Evolutionary conservation across 2,113 vertebrate genomes (phyloP), one percentile per base, ranked within the genome.

Genomic region (Trichomycterus rosablanca): DNA sequence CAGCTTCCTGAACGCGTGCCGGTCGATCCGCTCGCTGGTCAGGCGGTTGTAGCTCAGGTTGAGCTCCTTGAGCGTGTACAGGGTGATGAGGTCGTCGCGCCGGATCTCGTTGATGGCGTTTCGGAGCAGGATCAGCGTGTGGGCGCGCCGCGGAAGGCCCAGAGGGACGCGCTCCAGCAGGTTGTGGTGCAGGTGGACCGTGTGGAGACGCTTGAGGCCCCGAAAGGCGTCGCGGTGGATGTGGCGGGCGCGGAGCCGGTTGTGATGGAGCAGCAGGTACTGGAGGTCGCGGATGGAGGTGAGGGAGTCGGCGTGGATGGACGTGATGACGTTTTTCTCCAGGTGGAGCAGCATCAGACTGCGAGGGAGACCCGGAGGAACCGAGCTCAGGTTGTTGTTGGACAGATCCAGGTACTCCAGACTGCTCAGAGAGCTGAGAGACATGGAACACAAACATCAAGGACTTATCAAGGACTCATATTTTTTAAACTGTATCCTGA

Each of bases 21-120:
- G 87, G 79, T 97, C 93, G 55, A 99, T 71, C 65, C 83, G 86
- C 32, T 80, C 16, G 70, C 84, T 95, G 45, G 86, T 93, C 73
- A 99, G 86, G 70, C 89, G 92, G 81, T 98, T 98, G 86, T 97
- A 99, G 84, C 94, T 97, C 49, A 99, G 89, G 78, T 98, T 98
- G 63, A 99, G 88, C 78, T 98, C 94, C 1, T 88, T 93, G 54
- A 99, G 85, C 40, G 92, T 91, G 82, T 92, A 93, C 16, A 95
- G 89, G 46, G 86, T 76, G 34, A 87, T 81, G 42, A 99, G 90
- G 80, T 99, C 96, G 2, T 95, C 90, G 24, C 94, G 93, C 63
- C 85, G 86, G 9, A 98, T 92, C 79, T 93, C 93, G 0, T 85
- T 72, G 69, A 99, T 97, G 63, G 81, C 83, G 75, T 99, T 99